Conservation (phyloP, 2,797 vertebrate genomes). For the Naso thynnoides region DNA sequence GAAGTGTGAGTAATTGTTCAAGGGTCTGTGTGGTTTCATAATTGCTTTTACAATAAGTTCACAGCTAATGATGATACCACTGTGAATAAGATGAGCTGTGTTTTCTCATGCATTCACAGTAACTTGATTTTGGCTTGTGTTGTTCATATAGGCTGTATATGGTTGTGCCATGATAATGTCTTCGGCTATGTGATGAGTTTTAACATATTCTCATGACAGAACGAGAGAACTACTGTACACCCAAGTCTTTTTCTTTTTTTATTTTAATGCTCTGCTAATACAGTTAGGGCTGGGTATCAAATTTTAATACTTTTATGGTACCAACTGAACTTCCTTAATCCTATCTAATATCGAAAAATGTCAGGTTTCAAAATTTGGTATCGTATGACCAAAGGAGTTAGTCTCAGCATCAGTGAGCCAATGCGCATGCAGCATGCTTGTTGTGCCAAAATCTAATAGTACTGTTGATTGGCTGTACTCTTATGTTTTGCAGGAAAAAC, state of each 20-base stretch:
- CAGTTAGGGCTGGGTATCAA: too few species aligned
- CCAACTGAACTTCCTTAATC: too few species aligned
- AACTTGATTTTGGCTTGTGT: constrained; percentile 3
- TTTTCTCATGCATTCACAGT: constrained; percentile 1
- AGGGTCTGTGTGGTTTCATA: constrained; percentile 8
- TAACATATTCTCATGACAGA: not conserved
- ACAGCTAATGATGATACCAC: not conserved
- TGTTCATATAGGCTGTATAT: not conserved
- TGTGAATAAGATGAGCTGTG: not conserved
- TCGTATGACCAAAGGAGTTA: too few species aligned
- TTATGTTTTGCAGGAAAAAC: too few species aligned
- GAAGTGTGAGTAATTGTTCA: constrained; percentile 11
- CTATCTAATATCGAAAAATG: too few species aligned
- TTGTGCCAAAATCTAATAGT: too few species aligned
- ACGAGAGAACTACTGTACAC: constrained; percentile 10
- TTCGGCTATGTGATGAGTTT: constrained; percentile 2
- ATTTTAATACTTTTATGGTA: too few species aligned
- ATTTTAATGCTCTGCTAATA: too few species aligned
- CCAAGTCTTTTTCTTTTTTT: not conserved
- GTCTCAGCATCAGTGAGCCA: too few species aligned
- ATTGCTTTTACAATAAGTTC: constrained; percentile 12
- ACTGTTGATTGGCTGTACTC: too few species aligned
- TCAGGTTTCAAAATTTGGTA: too few species aligned
- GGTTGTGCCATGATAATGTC: constrained; percentile 1
- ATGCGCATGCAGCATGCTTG: too few species aligned